phyloP scores from a whole-genome alignment of 2,888 invertebrate genomes.

The Dryocosmus kuriphilus region DNA sequence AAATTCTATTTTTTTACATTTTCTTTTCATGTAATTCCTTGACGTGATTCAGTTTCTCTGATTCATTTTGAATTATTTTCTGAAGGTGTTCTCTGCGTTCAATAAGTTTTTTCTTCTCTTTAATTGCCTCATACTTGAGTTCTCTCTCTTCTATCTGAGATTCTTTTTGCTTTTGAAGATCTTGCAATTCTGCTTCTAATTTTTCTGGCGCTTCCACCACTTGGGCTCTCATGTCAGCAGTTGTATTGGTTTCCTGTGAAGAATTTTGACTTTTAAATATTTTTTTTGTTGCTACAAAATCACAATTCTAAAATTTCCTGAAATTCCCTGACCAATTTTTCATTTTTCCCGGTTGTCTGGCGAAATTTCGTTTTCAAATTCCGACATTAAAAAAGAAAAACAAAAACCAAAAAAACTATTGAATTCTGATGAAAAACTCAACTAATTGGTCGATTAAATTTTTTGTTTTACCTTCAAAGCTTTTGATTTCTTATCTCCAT shows the following conservation, averaged over 20 bases:
- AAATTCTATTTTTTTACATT: conserved; percentile 55
- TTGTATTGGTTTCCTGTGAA: conserved; percentile 54
- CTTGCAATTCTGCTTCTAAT: conserved; percentile 52
- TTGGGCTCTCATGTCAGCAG: conserved; percentile 58
- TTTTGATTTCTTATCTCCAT: conserved; percentile 49
- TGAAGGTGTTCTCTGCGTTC: conserved; percentile 54
- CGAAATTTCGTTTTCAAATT: no score
- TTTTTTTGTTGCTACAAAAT: no score
- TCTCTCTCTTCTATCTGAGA: conserved; percentile 57
- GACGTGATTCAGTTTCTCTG: conserved; percentile 54
- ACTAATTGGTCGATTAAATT: no score
- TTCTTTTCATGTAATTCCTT: conserved; percentile 49
- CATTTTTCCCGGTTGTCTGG: no score
- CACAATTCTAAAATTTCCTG: no score
- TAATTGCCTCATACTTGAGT: conserved; percentile 55
- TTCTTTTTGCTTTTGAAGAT: conserved; percentile 56
- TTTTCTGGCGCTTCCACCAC: conserved; percentile 64
- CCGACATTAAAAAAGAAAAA: no score
- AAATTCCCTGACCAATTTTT: no score
- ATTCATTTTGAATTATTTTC: conserved; percentile 53
- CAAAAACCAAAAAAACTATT: no score
- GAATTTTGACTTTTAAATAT: neutral
- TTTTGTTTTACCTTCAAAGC: conserved; percentile 53
- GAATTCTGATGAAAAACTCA: no score
- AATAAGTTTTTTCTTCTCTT: conserved; percentile 59